A percentile compares a stretch with the other conserved stretches of the same genome.
Conservation (phyloP, 2,797 vertebrate genomes). For the Enteromius anoplus region DNA sequence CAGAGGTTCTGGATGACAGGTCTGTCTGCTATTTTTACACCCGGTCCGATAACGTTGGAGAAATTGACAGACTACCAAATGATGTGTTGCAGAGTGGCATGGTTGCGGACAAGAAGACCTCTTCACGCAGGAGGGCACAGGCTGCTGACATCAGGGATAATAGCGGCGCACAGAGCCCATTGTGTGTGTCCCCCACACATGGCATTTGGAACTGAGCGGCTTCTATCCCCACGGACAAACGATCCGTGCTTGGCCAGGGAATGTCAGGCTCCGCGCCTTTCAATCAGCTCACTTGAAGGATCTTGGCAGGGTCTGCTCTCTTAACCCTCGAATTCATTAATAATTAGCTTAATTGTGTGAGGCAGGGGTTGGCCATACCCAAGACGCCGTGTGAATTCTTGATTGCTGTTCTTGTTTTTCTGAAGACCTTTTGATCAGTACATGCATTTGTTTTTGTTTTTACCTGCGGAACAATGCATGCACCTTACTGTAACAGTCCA, state of each 20-base stretch:
- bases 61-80: conserved; percentile 82
- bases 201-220: conserved; percentile 75
- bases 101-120: conserved; percentile 78
- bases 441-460: background rate
- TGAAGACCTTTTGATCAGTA: background rate
- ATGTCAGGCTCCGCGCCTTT: conserved; percentile 73
- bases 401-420: conserved; percentile 38
- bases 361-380: conserved; percentile 48
- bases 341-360: conserved; percentile 69
- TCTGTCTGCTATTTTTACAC: conserved; percentile 77
- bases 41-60: conserved; percentile 69
- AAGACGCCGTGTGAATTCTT: conserved; percentile 47
- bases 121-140: conserved; percentile 78
- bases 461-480: background rate
- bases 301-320: conserved; percentile 68
- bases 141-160: conserved; percentile 80
- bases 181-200: conserved; percentile 77
- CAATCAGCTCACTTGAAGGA: conserved; percentile 70
- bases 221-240: conserved; percentile 75
- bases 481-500: background rate
- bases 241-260: conserved; percentile 74
- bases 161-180: conserved; percentile 75
- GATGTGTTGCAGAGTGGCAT: conserved; percentile 80
- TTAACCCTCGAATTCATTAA: conserved; percentile 67
- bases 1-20: conserved; percentile 61